A percentile compares a stretch with the other conserved stretches of the same genome.
Conservation (phyloP, 2,113 vertebrate genomes). For the Chaetorhynchus papuensis region DNA sequence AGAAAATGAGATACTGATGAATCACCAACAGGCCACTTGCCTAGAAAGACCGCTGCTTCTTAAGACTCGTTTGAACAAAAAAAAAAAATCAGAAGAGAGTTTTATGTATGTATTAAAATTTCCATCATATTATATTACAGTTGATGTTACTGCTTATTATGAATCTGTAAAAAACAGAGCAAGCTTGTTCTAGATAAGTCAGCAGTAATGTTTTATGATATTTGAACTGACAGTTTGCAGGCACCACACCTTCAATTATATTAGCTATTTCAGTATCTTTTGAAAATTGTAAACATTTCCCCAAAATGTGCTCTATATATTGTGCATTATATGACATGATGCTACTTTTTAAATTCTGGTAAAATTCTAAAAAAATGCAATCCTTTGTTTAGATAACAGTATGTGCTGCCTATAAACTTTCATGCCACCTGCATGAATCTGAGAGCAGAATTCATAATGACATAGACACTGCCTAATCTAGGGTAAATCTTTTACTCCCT, state of each 20-base stretch:
- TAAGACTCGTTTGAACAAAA: neutral
- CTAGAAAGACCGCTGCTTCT: neutral
- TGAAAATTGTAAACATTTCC: neutral
- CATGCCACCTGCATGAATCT: constrained; percentile 12
- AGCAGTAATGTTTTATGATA: constrained; percentile 9
- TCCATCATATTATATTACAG: neutral
- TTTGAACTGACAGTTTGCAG: constrained; percentile 36
- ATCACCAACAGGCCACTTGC: neutral
- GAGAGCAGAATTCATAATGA: constrained; percentile 36
- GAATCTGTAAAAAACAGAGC: neutral
- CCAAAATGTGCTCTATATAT: neutral
- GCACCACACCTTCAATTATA: constrained; percentile 40
- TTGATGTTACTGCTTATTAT: neutral
- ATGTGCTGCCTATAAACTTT: neutral
- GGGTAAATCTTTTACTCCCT: constrained; percentile 18
- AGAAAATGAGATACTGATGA: neutral
- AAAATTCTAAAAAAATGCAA: neutral
- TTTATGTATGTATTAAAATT: neutral
- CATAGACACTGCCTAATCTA: neutral
- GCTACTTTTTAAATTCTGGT: neutral
- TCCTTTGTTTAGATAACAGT: neutral
- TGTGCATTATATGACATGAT: neutral
- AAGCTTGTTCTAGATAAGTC: neutral
- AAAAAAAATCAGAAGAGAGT: neutral
- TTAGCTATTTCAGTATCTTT: constrained; percentile 28